Evolutionary conservation across 1,140 invertebrate genomes (phyloP).

Genomic region (Papilio aristodemus): DNA sequence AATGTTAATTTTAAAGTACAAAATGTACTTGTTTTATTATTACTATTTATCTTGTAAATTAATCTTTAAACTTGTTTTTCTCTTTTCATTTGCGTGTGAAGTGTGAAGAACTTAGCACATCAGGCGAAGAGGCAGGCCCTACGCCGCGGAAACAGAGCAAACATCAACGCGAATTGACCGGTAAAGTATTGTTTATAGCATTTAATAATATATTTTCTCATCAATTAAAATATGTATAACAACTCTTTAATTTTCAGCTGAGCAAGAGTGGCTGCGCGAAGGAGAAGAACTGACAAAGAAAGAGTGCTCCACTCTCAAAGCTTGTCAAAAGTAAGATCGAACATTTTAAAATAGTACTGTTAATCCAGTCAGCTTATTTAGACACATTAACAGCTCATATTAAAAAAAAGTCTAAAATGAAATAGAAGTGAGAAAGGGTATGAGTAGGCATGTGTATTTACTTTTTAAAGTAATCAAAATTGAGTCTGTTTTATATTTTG

Average conservation of each 20-base stretch:
- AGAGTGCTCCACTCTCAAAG: constrained; percentile 67
- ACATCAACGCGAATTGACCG: constrained; percentile 71
- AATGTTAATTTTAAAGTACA: too few relatives aligned
- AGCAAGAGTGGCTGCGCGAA: constrained; percentile 76
- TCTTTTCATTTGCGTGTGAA: constrained; percentile 45
- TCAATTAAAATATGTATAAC: not conserved
- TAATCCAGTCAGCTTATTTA: constrained; percentile 2
- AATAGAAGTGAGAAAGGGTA: too few relatives aligned
- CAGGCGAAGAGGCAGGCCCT: constrained; percentile 76
- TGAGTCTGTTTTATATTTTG: too few relatives aligned
- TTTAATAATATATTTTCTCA: not conserved
- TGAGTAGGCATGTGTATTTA: too few relatives aligned
- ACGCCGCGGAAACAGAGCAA: constrained; percentile 79
- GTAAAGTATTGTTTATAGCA: constrained; percentile 44
- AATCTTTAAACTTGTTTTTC: not conserved
- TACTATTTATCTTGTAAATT: not conserved
- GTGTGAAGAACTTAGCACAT: constrained; percentile 79
- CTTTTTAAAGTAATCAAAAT: too few relatives aligned
- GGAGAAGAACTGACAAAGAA: constrained; percentile 73
- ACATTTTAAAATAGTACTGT: not conserved
- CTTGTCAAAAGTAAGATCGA: constrained; percentile 73
- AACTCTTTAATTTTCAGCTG: constrained; percentile 49
- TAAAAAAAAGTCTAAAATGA: too few relatives aligned
- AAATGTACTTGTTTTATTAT: too few relatives aligned
- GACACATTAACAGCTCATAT: too few relatives aligned